Percentiles rank a stretch among this genome's conserved stretches.
These are phyloP conservation scores for Diorhabda sublineata DNA, from an alignment of 1,140 invertebrate species.

Conservation along the genomic window DNA sequence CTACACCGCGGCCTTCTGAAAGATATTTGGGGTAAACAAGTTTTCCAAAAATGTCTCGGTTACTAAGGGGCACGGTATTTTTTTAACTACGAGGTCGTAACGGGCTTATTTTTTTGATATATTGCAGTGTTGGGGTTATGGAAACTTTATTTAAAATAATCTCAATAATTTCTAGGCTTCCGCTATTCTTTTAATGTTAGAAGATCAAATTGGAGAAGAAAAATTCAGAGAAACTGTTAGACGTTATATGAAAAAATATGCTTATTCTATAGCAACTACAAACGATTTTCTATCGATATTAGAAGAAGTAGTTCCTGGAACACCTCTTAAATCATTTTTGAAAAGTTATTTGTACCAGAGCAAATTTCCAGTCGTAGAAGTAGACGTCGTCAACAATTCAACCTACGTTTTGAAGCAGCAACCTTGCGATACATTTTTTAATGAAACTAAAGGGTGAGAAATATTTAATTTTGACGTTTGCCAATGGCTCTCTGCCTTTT, in stretches of 20 bases:
- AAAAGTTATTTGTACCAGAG: conserved; percentile 26
- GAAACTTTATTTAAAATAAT: not conserved
- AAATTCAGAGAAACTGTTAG: conserved; percentile 12
- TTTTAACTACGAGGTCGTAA: too few relatives aligned
- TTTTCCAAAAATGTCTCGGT: not conserved
- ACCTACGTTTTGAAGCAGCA: conserved; percentile 19
- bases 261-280: conserved; percentile 21
- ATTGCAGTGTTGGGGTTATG: too few relatives aligned
- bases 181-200: conserved; percentile 20
- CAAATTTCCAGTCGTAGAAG: conserved; percentile 20
- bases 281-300: conserved; percentile 21
- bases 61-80: not conserved
- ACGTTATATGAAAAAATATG: conserved; percentile 17
- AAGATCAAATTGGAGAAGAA: conserved; percentile 18
- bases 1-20: not conserved
- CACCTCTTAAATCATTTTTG: conserved; percentile 17
- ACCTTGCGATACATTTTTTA: not conserved
- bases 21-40: not conserved
- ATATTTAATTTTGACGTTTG: too few relatives aligned
- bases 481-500: too few relatives aligned
- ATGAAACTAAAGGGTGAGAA: too few relatives aligned
- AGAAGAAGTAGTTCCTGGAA: conserved; percentile 8
- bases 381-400: conserved; percentile 10
- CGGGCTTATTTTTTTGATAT: too few relatives aligned
- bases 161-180: conserved; percentile 15